A percentile compares a stretch with the other conserved stretches of the same genome.
phyloP scores from a whole-genome alignment of 2,888 invertebrate genomes.

The Chalcosyrphus nemorum region DNA sequence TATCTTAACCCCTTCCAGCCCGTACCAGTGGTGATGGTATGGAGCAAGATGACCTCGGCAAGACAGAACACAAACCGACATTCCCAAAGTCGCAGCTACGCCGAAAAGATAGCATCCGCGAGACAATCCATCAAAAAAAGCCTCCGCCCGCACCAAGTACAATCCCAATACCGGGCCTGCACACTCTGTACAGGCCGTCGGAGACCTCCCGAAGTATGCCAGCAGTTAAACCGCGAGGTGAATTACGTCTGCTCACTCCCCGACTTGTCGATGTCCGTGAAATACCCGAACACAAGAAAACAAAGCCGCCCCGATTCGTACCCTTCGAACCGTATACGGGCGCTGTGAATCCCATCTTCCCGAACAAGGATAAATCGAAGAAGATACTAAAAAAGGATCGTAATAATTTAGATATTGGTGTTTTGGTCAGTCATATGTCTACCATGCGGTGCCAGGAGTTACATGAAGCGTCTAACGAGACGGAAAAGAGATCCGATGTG shows the following conservation, averaged over 20 bases:
- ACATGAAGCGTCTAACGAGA: slow-evolving; percentile 80
- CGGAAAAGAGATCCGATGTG: slow-evolving; percentile 66
- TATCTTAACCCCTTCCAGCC: slow-evolving; percentile 54
- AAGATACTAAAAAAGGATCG: slow-evolving; percentile 76
- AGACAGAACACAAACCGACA: slow-evolving; percentile 77
- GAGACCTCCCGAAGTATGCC: slow-evolving; percentile 79
- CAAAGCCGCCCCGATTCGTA: slow-evolving; percentile 90
- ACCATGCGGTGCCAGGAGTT: slow-evolving; percentile 86
- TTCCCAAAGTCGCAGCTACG: slow-evolving; percentile 73
- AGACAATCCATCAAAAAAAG: slow-evolving; percentile 74
- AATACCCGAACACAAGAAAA: slow-evolving; percentile 78
- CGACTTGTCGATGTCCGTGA: slow-evolving; percentile 83
- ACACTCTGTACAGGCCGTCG: slow-evolving; percentile 78
- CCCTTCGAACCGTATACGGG: slow-evolving; percentile 95
- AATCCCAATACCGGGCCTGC: slow-evolving; percentile 77
- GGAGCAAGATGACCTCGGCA: slow-evolving; percentile 83
- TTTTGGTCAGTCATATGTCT: slow-evolving; percentile 88
- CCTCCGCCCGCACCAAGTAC: slow-evolving; percentile 58
- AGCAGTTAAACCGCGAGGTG: slow-evolving; percentile 83
- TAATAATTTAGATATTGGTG: slow-evolving; percentile 86
- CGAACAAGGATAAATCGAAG: slow-evolving; percentile 80
- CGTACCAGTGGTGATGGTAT: slow-evolving; percentile 91
- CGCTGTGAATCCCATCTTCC: slow-evolving; percentile 90
- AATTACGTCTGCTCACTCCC: slow-evolving; percentile 85
- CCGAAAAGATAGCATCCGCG: slow-evolving; percentile 77